Evolutionary conservation across 2,888 invertebrate genomes (phyloP).

Genomic region (Adineta ricciae): DNA sequence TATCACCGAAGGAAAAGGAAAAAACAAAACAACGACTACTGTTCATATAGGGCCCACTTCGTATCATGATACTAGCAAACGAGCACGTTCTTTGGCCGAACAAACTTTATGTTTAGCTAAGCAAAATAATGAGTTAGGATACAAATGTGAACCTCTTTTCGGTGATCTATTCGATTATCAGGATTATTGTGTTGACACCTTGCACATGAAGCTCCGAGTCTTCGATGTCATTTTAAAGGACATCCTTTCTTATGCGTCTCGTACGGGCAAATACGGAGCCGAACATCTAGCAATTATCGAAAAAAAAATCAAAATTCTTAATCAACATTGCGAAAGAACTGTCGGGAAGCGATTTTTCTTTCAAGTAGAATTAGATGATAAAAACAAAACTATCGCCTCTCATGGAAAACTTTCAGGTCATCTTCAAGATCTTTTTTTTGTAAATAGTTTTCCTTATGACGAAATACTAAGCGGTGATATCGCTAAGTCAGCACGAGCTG

Average conservation of each 20-base stretch:
- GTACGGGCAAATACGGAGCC: not conserved
- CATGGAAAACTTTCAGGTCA: slow-evolving; percentile 11
- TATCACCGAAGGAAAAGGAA: not conserved
- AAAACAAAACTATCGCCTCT: not conserved
- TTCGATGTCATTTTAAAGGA: not conserved
- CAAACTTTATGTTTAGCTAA: not conserved
- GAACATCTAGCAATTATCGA: not conserved
- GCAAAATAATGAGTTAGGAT: not conserved
- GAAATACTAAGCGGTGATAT: not conserved
- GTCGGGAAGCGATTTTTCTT: not conserved
- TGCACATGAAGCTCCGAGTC: not conserved
- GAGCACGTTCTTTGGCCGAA: not conserved
- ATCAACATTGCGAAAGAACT: not conserved
- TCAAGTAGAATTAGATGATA: not conserved
- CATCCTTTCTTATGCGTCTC: not conserved
- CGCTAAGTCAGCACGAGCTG: not conserved
- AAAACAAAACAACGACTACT: not conserved
- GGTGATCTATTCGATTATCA: not conserved
- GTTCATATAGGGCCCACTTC: not conserved
- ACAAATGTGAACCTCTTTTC: slow-evolving; percentile 8
- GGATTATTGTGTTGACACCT: not conserved
- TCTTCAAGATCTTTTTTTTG: not conserved
- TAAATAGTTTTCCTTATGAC: not conserved
- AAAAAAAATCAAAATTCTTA: not conserved
- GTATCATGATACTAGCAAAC: not conserved